Conservation (phyloP, 2,113 vertebrate species). For the Phrynocephalus versicolor region DNA sequence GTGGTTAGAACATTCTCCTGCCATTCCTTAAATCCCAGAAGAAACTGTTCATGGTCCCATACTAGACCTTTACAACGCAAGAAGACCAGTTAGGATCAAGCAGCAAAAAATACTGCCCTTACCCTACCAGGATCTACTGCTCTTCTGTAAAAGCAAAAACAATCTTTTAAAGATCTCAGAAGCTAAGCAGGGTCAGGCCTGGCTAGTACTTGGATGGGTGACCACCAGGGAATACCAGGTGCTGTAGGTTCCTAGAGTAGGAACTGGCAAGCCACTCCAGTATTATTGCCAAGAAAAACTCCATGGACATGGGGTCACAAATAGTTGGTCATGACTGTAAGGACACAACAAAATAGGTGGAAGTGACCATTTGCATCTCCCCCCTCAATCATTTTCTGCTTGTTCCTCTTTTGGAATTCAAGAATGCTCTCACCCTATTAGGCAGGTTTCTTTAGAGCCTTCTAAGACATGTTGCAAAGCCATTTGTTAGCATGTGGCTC, state of each 20-base stretch:
- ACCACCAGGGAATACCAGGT: no score
- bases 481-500: neutral
- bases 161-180: no score
- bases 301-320: no score
- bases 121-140: neutral
- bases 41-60: no score
- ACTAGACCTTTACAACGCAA: neutral
- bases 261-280: no score
- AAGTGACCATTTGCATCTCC: neutral
- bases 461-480: neutral
- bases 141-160: neutral
- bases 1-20: neutral
- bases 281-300: no score
- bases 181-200: no score
- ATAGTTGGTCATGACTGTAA: no score
- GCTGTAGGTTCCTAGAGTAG: no score
- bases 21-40: no score
- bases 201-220: no score
- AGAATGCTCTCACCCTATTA: neutral
- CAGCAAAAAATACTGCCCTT: neutral
- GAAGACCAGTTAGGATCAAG: neutral
- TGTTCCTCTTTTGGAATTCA: neutral
- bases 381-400: neutral
- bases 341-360: no score
- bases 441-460: neutral